Conservation (phyloP, 2,113 vertebrate species). For the Rutilus rutilus region DNA sequence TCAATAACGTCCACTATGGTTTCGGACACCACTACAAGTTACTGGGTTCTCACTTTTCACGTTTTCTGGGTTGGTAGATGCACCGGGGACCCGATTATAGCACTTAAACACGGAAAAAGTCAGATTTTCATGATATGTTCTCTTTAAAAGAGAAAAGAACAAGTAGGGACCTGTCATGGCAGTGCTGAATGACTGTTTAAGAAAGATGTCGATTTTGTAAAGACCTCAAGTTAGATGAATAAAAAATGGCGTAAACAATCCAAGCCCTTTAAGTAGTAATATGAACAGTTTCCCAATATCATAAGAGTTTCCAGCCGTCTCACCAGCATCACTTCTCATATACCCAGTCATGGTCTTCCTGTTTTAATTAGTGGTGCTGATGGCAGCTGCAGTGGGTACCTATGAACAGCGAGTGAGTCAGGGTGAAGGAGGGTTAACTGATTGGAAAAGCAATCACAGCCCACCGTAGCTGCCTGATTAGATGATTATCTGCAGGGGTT, state of each 20-base stretch:
- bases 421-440: slow-evolving; percentile 54
- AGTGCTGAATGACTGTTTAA: neutral
- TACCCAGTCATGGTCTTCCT: slow-evolving; percentile 15
- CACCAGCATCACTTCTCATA: neutral
- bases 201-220: neutral
- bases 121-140: no score
- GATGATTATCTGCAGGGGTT: slow-evolving; percentile 54
- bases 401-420: slow-evolving; percentile 19
- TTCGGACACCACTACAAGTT: no score
- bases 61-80: no score
- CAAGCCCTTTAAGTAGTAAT: neutral
- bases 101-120: no score
- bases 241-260: neutral
- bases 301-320: neutral
- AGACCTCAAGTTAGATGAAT: neutral
- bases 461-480: slow-evolving; percentile 48
- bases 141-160: neutral
- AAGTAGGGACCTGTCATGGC: neutral
- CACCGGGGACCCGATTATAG: no score
- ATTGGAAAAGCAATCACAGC: slow-evolving; percentile 55
- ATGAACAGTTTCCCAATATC: neutral
- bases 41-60: no score
- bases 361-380: slow-evolving; percentile 42
- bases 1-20: no score
- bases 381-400: slow-evolving; percentile 41